Percentiles rank a stretch among this genome's conserved stretches.
Evolutionary conservation across 2,113 vertebrate genomes (phyloP).

Genomic region (Condylura cristata): DNA sequence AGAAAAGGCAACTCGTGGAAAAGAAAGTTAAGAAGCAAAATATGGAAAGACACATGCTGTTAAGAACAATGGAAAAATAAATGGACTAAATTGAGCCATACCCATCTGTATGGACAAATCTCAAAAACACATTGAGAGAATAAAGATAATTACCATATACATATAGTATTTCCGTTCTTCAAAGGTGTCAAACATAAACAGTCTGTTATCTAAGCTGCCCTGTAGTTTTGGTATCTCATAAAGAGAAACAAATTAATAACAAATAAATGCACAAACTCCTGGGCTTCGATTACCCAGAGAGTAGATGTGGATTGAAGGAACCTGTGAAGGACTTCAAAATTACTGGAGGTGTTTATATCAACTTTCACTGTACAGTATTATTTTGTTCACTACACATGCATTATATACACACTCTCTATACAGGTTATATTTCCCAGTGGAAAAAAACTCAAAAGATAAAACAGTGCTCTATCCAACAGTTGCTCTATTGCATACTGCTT

Average conservation of each 20-base stretch:
- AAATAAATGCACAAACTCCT: background rate
- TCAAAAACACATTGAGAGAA: slow-evolving; percentile 22
- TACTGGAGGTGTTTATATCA: background rate
- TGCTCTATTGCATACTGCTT: too few species aligned
- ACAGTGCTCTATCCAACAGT: background rate
- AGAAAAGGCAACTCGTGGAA: background rate
- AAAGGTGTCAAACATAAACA: background rate
- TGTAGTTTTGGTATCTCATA: background rate
- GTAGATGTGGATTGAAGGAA: background rate
- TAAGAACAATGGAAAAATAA: background rate
- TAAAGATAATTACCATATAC: background rate
- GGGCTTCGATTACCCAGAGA: background rate
- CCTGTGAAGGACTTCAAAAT: background rate
- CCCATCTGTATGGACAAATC: background rate
- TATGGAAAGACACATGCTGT: background rate
- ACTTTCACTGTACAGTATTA: background rate
- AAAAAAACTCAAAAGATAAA: background rate
- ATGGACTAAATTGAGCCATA: background rate
- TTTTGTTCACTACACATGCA: background rate
- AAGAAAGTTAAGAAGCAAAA: background rate
- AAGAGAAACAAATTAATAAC: background rate
- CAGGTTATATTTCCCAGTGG: background rate
- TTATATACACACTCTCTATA: background rate
- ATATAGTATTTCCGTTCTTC: background rate
- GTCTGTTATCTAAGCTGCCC: background rate